phyloP scores from a whole-genome alignment of 2,113 vertebrate species.

The Saguinus imperator region DNA sequence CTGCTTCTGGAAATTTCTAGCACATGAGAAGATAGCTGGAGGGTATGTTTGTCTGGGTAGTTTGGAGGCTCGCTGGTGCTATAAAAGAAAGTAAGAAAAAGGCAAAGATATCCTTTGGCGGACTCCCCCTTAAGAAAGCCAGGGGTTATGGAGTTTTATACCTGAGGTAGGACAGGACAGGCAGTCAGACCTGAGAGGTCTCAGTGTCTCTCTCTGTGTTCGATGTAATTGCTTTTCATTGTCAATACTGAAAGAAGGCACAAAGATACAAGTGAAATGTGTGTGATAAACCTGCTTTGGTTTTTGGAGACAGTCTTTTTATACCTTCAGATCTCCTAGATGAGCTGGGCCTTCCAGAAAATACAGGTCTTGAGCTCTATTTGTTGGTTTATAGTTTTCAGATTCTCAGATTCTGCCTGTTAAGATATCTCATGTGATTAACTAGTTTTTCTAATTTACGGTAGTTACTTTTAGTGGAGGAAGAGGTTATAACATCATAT shows the following conservation, averaged over 20 bases:
- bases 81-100: not conserved
- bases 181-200: not conserved
- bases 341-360: not conserved
- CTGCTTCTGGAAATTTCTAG: constrained; percentile 39
- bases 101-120: not conserved
- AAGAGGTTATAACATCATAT: constrained; percentile 61
- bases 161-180: rapidly evolving
- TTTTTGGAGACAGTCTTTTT: not conserved
- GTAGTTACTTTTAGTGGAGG: constrained; percentile 30
- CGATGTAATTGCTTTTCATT: not conserved
- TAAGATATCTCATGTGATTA: constrained; percentile 57
- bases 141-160: not conserved
- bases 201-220: not conserved
- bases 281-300: not conserved
- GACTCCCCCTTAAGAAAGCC: not conserved
- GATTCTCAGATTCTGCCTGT: constrained; percentile 18
- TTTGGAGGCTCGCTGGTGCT: not conserved
- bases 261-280: not conserved
- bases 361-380: constrained; percentile 24
- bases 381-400: constrained; percentile 62
- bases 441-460: constrained; percentile 67
- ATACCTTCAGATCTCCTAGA: not conserved
- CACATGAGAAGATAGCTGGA: not conserved
- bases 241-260: not conserved
- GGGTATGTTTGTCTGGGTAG: not conserved